Evolutionary conservation across 2,113 vertebrate genomes (phyloP).

Genomic region (Actinemys pallida): DNA sequence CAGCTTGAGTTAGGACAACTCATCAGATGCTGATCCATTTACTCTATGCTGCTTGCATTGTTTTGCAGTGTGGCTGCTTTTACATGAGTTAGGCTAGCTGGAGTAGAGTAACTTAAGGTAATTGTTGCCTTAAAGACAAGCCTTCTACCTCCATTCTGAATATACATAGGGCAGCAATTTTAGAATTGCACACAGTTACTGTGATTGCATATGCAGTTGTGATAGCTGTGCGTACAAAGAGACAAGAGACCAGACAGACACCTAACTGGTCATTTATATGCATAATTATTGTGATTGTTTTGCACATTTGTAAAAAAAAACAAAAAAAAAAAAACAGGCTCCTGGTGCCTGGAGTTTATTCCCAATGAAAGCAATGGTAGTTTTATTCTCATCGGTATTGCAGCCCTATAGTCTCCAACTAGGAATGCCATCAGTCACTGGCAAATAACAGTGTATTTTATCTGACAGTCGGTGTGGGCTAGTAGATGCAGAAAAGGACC

Average conservation of each 20-base stretch:
- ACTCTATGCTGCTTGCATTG: not conserved
- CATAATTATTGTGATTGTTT: not conserved
- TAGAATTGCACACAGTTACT: not conserved
- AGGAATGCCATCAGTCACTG: conserved; percentile 36
- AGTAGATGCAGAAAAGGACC: conserved; percentile 12
- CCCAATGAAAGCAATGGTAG: conserved; percentile 56
- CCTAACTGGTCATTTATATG: conserved; percentile 53
- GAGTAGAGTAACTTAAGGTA: not conserved
- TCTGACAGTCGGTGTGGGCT: conserved; percentile 30
- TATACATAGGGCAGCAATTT: not conserved
- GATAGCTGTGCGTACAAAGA: not conserved
- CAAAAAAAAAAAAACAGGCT: fast-evolving
- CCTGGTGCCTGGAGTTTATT: conserved; percentile 40
- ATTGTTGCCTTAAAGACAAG: not conserved
- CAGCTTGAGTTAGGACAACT: not conserved
- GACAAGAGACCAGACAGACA: conserved; percentile 5
- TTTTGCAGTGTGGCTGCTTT: not conserved
- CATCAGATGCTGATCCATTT: not conserved
- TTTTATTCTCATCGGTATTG: conserved; percentile 55
- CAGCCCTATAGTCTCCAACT: conserved; percentile 49
- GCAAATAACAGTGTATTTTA: conserved; percentile 57
- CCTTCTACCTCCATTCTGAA: fast-evolving
- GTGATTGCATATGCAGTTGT: fast-evolving
- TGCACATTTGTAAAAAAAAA: not conserved
- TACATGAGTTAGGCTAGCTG: not conserved